Base-by-base conservation (phyloP, 1,140 invertebrate genomes). In the Sitophilus oryzae region DNA sequence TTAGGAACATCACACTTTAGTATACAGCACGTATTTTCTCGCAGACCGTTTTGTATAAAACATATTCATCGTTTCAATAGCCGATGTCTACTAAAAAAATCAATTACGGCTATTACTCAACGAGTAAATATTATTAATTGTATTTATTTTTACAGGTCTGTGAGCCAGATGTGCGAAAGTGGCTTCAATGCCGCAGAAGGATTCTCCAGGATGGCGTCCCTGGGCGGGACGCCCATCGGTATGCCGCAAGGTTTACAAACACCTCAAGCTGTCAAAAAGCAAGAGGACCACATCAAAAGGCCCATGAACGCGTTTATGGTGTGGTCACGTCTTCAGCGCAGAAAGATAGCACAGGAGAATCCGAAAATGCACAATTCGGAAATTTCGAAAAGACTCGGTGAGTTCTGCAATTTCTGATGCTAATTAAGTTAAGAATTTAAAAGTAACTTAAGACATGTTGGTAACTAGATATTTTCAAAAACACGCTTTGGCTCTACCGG, bases 321-420 rank as follows among this genome's bases (percentile, higher is more conserved):
- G 1, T 93, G 90, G 90, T 91, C 88, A 0, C 71, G 89, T 36
- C 75, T 91, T 35, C 90, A 93, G 66, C 73, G 91, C 43, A 77
- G 89, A 51, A 93, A 96, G 74, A 97, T 97, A 63, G 93, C 94
- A 0, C 90, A 95, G 71, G 93, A 97, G 64, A 96, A 98, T 74
- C 95, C 95, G 1, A 97, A 97, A 76, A 96, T 98, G 93, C 94
- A 98, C 76, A 98, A 98, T 72, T 95, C 92, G 0, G 94, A 97
- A 73, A 98, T 98, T 56, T 93, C 89, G 16, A 97, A 97, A 73
- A 74, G 93, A 70, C 80, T 98, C 34, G 94, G 88, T 89, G 59
- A 82, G 84, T n/a, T n/a, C n/a, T n/a, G n/a, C n/a, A n/a, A n/a
- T n/a, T n/a, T n/a, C n/a, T n/a, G n/a, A n/a, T n/a, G n/a, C n/a